Evolutionary conservation across 2,888 invertebrate species (phyloP), one percentile per base, ranked within the genome.

Genomic region (Parnassius orleans): DNA sequence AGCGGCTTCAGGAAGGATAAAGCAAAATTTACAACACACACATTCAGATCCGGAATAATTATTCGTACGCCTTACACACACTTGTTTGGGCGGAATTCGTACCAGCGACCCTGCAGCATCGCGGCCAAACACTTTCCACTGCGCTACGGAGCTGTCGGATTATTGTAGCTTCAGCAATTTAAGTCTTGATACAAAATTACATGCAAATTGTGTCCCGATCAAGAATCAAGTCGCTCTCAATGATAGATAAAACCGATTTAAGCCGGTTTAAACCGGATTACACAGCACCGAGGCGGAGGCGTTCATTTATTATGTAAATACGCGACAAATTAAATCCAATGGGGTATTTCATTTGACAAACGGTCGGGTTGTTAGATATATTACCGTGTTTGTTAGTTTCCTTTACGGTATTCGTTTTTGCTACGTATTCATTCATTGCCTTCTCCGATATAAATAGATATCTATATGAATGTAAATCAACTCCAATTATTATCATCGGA

Each of bases 221-320:
- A 86, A 83, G 88, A 90, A 89, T 89, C 90, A 89, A 88, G 88
- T 85, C 87, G 80, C 78, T 80, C 86, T 85, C 88, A 87, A 87
- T 87, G 88, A 87, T 85, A 86, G 87, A 86, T 90, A 88, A 89
- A 89, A 85, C 81, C 82, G 80, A 83, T 82, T 84, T 82, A 83
- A 86, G 79, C 81, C 77, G 79, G 82, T 73, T 75, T 68, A 66
- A 68, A 81, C 79, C 82, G 79, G 84, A 81, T 86, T 83, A 85
- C 82, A 79, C 83, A 80, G 80, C 83, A 83, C 77, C 85, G 84
- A 84, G 82, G 84, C 81, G 79, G 81, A 86, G 86, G 83, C 85
- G 84, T 85, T 90, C 89, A 90, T 90, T 90, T 89, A 90, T 90
- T 90, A 90, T 90, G 90, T 89, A 90, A 90, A 90, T 90, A 90